Evolutionary conservation across 2,113 vertebrate genomes (phyloP).

Genomic region (Melanotaenia duboulayi): DNA sequence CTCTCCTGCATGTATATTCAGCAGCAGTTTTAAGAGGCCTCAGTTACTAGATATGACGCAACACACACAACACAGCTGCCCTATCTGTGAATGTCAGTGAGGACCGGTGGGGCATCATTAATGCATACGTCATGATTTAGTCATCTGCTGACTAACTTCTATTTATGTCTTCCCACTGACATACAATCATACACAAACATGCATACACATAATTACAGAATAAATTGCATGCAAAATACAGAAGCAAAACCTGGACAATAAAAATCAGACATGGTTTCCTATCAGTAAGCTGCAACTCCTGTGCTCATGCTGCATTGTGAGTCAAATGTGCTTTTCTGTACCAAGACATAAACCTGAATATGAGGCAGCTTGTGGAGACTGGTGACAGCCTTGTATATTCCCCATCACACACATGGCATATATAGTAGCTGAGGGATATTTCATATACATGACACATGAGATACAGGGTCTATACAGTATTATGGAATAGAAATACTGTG

Average conservation of each 20-base stretch:
- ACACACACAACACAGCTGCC: constrained; percentile 25
- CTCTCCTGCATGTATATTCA: constrained; percentile 12
- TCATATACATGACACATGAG: constrained; percentile 38
- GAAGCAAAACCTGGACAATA: neutral
- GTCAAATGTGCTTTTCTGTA: too few species aligned
- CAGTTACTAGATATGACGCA: constrained; percentile 25
- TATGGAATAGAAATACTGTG: neutral
- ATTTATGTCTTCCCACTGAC: constrained; percentile 56
- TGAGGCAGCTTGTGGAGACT: constrained; percentile 19
- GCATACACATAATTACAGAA: constrained; percentile 1
- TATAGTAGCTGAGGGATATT: constrained; percentile 14
- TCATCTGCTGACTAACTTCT: constrained; percentile 69
- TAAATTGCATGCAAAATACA: neutral
- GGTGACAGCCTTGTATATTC: constrained; percentile 53
- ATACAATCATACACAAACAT: constrained; percentile 31
- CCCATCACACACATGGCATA: constrained; percentile 12
- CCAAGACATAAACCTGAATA: constrained; percentile 10
- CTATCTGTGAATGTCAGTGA: constrained; percentile 72
- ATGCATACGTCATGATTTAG: constrained; percentile 70
- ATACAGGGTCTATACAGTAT: constrained; percentile 3
- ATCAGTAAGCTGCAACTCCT: too few species aligned
- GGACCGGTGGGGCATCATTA: constrained; percentile 61
- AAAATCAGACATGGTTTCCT: neutral
- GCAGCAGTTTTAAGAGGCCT: constrained; percentile 40
- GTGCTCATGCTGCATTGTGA: neutral